These are phyloP conservation scores for Meda fulgida DNA, from an alignment of 2,797 vertebrate genomes.

Conservation along the genomic window DNA sequence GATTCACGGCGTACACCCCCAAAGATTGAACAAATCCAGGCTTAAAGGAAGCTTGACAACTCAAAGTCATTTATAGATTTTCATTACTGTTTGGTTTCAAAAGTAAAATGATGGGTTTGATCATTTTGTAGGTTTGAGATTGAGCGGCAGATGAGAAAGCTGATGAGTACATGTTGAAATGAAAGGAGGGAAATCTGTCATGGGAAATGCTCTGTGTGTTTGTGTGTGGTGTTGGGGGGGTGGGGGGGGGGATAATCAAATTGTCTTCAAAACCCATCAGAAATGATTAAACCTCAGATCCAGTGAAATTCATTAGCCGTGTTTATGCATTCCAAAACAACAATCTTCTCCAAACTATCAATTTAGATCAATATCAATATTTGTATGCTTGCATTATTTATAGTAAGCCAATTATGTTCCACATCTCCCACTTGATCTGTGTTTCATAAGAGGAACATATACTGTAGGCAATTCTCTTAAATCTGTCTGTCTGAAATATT, in stretches of 20 bases:
- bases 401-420: slow-evolving; percentile 2
- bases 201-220: slow-evolving; percentile 19
- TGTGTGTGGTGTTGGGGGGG: too few relatives aligned
- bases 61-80: slow-evolving; percentile 17
- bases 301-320: slow-evolving; percentile 31
- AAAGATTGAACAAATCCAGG: slow-evolving; percentile 19
- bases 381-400: slow-evolving; percentile 13
- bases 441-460: not conserved
- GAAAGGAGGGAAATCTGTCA: slow-evolving; percentile 11
- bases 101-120: slow-evolving; percentile 36
- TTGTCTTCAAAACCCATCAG: slow-evolving; percentile 48
- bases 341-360: slow-evolving; percentile 32
- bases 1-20: not conserved
- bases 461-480: not conserved
- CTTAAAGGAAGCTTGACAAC: slow-evolving; percentile 17
- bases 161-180: not conserved
- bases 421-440: not conserved
- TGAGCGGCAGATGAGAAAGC: not conserved
- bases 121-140: slow-evolving; percentile 1
- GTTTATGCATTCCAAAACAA: slow-evolving; percentile 24
- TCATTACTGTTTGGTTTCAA: slow-evolving; percentile 21
- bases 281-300: slow-evolving; percentile 31
- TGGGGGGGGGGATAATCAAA: slow-evolving; percentile 35
- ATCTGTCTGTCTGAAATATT: not conserved
- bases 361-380: slow-evolving; percentile 37